Percentiles rank a stretch among this genome's conserved stretches.
Evolutionary conservation across 2,888 invertebrate genomes (phyloP).

Genomic region (Apamea monoglypha): DNA sequence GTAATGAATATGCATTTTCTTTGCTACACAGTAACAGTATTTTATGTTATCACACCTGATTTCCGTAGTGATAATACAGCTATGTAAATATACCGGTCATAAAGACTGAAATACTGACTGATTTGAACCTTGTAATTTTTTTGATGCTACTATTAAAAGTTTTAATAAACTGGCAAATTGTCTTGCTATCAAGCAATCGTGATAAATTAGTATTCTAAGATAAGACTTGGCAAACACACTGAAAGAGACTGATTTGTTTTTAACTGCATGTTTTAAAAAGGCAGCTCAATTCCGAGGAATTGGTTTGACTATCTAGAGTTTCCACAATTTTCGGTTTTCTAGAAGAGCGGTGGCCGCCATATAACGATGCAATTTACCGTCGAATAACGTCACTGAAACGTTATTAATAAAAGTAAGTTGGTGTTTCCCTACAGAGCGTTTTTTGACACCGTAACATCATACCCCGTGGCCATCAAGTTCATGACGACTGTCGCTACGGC

Average conservation of each 20-base stretch:
- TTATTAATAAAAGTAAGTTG: too few species aligned
- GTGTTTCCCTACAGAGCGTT: too few species aligned
- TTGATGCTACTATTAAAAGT: neutral
- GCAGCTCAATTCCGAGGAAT: neutral
- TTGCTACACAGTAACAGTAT: neutral
- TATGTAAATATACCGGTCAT: neutral
- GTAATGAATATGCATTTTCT: constrained; percentile 42
- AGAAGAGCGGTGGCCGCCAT: too few species aligned
- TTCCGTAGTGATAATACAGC: constrained; percentile 1
- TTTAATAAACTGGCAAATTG: neutral
- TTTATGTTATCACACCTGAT: constrained; percentile 41
- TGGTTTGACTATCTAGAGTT: neutral
- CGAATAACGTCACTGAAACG: too few species aligned
- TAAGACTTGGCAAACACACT: neutral
- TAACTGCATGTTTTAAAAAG: neutral
- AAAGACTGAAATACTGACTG: neutral
- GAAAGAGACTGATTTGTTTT: neutral
- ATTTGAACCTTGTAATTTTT: neutral
- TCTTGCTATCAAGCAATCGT: neutral
- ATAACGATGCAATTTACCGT: too few species aligned
- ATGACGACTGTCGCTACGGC: too few species aligned
- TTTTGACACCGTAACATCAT: too few species aligned
- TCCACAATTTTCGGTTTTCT: too few species aligned
- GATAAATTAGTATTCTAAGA: neutral
- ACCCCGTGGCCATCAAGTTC: too few species aligned